Percentiles rank a stretch among this genome's conserved stretches.
These are phyloP conservation scores for Peromyscus nudipes DNA, from an alignment of 2,797 vertebrate genomes.

Conservation along the genomic window DNA sequence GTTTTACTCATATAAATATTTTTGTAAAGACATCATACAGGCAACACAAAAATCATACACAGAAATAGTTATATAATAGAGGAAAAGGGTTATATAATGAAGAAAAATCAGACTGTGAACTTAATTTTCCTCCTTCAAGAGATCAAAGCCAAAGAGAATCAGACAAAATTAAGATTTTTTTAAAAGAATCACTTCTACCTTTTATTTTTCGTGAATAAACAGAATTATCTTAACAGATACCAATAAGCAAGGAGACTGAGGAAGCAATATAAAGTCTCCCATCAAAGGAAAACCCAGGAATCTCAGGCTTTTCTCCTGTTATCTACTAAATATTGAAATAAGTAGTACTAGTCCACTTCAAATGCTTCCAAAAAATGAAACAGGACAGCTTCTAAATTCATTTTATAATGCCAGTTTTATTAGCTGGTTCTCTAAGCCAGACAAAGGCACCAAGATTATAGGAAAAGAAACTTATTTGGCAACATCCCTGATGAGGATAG, in stretches of 20 bases:
- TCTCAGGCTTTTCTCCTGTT: neutral
- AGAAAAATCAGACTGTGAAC: neutral
- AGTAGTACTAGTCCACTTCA: neutral
- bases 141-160: neutral
- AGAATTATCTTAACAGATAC: neutral
- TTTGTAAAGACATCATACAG: neutral
- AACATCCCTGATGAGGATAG: neutral
- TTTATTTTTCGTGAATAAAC: neutral
- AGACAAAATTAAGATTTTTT: neutral
- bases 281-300: neutral
- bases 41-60: neutral
- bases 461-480: neutral
- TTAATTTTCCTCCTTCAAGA: neutral
- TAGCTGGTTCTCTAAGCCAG: neutral
- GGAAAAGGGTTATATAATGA: neutral
- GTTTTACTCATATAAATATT: neutral
- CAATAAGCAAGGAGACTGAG: neutral
- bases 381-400: neutral
- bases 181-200: neutral
- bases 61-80: neutral
- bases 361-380: neutral
- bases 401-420: neutral
- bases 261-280: neutral
- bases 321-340: neutral
- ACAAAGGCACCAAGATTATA: neutral